A percentile compares a stretch with the other conserved stretches of the same genome.
These are phyloP conservation scores for Dysmachus trigonus DNA, from an alignment of 2,888 invertebrate species.

Conservation along the genomic window DNA sequence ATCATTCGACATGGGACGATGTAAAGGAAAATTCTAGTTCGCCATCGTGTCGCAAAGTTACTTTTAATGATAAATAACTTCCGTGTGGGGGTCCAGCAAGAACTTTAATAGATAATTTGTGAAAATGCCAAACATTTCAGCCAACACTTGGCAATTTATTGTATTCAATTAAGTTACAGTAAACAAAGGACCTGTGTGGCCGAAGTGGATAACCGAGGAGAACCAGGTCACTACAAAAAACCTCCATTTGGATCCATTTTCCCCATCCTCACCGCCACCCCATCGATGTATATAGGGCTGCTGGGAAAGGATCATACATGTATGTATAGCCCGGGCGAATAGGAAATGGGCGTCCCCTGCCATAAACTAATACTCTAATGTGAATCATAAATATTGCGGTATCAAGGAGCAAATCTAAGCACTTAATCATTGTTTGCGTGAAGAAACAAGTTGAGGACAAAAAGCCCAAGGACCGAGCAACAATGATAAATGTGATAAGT, in stretches of 20 bases:
- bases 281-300: neutral
- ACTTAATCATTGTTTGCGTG: conserved; percentile 42
- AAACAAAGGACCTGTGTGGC: conserved; percentile 6
- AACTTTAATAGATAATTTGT: conserved; percentile 29
- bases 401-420: conserved; percentile 41
- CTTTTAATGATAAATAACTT: neutral
- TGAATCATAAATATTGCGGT: conserved; percentile 42
- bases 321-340: neutral
- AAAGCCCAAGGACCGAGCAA: conserved; percentile 37
- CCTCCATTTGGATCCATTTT: conserved; percentile 21
- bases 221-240: conserved; percentile 22
- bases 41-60: neutral
- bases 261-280: neutral
- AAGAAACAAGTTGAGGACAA: conserved; percentile 41
- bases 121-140: conserved; percentile 30
- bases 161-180: conserved; percentile 19
- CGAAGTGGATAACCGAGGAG: neutral
- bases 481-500: conserved; percentile 42
- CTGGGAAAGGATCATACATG: neutral
- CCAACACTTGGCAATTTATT: conserved; percentile 27
- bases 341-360: conserved; percentile 17
- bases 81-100: neutral
- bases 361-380: conserved; percentile 41
- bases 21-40: neutral
- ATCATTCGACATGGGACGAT: neutral